Percentiles rank a stretch among this genome's conserved stretches.
phyloP scores from a whole-genome alignment of 2,113 vertebrate species.

The Pygathrix nemaeus region DNA sequence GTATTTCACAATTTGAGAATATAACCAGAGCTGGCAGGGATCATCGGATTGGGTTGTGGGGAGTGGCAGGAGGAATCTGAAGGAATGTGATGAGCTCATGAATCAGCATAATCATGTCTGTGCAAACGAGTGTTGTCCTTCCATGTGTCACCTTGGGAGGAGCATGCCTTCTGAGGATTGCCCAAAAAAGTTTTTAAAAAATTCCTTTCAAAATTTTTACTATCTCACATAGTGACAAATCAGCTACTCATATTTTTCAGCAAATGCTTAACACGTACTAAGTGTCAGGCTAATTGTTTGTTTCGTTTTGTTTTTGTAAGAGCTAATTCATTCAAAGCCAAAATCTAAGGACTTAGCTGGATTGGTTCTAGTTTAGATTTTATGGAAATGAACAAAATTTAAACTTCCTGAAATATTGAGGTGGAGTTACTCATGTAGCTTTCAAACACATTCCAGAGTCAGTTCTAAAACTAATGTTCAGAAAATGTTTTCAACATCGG shows the following conservation, averaged over 20 bases:
- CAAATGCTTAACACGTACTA: background rate
- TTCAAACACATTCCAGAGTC: background rate
- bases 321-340: background rate
- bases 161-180: background rate
- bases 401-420: background rate
- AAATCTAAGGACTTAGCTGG: background rate
- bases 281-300: background rate
- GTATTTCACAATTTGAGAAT: background rate
- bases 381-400: constrained; percentile 11
- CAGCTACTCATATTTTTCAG: background rate
- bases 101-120: no score
- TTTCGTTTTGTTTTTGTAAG: constrained; percentile 25
- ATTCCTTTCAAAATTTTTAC: background rate
- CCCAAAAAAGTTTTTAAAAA: background rate
- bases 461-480: background rate
- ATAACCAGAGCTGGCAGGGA: fast-evolving
- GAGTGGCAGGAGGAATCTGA: background rate
- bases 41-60: background rate
- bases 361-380: background rate
- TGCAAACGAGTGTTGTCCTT: background rate
- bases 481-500: background rate
- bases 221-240: background rate
- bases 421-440: background rate
- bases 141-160: background rate
- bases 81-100: background rate